Evolutionary conservation across 1,140 invertebrate species (phyloP), one percentile per base, ranked within the genome.

Genomic region (Diuraphis noxia): DNA sequence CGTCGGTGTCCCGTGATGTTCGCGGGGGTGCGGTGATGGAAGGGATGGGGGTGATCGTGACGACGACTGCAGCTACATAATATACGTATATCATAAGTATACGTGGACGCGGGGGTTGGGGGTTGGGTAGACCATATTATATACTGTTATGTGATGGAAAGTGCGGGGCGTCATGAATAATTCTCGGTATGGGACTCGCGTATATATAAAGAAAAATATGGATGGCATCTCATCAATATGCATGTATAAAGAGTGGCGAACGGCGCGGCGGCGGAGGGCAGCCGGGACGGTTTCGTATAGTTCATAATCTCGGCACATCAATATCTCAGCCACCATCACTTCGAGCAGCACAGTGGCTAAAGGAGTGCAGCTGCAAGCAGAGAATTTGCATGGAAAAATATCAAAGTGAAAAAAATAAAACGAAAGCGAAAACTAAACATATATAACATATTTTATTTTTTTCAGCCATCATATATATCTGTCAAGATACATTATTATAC

Each of bases 201-300:
- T 43, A 72, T 79, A 89, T 89, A 90, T 81, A 90, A 81, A 90
- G 63, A 90, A 90, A 90, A 90, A 90, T 90, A 90, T 90, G 88
- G 88, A 90, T 90, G 88, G 88, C 88, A 90, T 90, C 88, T 90
- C 88, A 90, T 90, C 88, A 90, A 90, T 90, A 90, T 90, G 88
- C 72, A 90, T 90, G 88, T 49, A 79, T 21, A 89, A 49, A 81
- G 77, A 90, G 77, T 72, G 56, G 56, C 56, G 3, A 63, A 63
- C 49, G 41, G 38, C 38, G 34, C 34, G 88, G 72, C n/a, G 41
- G 63, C 1, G 63, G 63, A 88, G 40, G 17, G 19, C 13, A 23
- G 41, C 43, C 41, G 46, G 17, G 88, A 90, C 34, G 88, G 88
- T 90, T 90, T 90, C 21, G 77, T 81, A n/a, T n/a, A 82, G 77